phyloP scores from a whole-genome alignment of 2,888 invertebrate species.

The Cotesia congregata region DNA sequence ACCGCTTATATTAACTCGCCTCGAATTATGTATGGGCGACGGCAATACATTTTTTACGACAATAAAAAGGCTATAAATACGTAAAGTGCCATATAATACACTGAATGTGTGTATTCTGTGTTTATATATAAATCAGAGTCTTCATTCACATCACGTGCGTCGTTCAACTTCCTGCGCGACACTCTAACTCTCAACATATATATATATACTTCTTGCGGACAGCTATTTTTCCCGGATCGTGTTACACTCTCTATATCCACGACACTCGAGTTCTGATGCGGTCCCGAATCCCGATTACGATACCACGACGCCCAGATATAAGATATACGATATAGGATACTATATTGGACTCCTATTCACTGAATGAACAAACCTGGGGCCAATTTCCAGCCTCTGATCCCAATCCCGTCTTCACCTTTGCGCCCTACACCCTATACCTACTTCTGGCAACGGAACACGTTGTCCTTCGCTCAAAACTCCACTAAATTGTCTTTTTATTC shows the following conservation, averaged over 20 bases:
- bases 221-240: slow-evolving; percentile 43
- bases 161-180: slow-evolving; percentile 50
- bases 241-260: slow-evolving; percentile 8
- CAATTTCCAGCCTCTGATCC: too few relatives aligned
- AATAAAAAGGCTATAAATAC: slow-evolving; percentile 10
- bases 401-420: too few relatives aligned
- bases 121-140: slow-evolving; percentile 13
- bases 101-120: slow-evolving; percentile 6
- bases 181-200: slow-evolving; percentile 46
- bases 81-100: slow-evolving; percentile 19
- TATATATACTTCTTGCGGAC: slow-evolving; percentile 11
- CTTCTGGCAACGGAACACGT: too few relatives aligned
- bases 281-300: too few relatives aligned
- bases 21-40: not conserved
- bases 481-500: too few relatives aligned
- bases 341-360: too few relatives aligned
- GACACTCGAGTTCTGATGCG: not conserved
- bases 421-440: too few relatives aligned
- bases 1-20: slow-evolving; percentile 1
- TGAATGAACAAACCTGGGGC: too few relatives aligned
- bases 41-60: not conserved
- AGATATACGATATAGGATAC: too few relatives aligned
- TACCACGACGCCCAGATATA: too few relatives aligned
- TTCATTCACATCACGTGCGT: slow-evolving; percentile 49
- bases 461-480: too few relatives aligned